These are phyloP conservation scores for Solenopsis invicta DNA, from an alignment of 1,140 invertebrate genomes.

Conservation along the genomic window DNA sequence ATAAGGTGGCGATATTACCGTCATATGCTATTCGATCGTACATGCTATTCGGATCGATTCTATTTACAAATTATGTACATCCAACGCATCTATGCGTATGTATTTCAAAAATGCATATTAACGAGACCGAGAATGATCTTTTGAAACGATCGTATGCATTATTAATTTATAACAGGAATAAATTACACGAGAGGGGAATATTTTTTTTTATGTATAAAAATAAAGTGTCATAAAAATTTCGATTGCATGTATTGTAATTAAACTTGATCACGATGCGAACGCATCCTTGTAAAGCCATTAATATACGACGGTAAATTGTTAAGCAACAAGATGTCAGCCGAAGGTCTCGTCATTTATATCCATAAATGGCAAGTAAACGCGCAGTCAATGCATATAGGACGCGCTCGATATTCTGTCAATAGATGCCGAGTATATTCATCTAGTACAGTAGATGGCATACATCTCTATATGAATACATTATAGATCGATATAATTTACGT, in stretches of 20 bases:
- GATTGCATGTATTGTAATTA: constrained; percentile 13
- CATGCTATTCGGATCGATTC: background rate
- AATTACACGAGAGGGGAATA: background rate
- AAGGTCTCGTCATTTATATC: constrained; percentile 48
- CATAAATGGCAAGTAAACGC: constrained; percentile 11
- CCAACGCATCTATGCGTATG: background rate
- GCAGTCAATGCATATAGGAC: constrained; percentile 34
- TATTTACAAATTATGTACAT: constrained; percentile 27
- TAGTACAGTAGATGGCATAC: constrained; percentile 3
- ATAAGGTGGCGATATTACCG: constrained; percentile 40
- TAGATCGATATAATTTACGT: constrained; percentile 12
- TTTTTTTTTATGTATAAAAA: background rate
- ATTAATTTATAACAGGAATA: constrained; percentile 21
- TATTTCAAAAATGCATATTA: constrained; percentile 15
- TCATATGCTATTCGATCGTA: background rate
- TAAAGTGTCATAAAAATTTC: background rate
- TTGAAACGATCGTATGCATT: background rate
- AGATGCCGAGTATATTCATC: constrained; percentile 6
- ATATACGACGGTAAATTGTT: background rate
- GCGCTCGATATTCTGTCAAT: constrained; percentile 42
- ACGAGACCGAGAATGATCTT: background rate
- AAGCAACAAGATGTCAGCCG: constrained; percentile 3
- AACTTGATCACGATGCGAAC: background rate
- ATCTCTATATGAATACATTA: background rate
- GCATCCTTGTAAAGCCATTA: background rate